Base-by-base conservation (phyloP, 92 coral and sea anemone species). In the Metridium senile region DNA sequence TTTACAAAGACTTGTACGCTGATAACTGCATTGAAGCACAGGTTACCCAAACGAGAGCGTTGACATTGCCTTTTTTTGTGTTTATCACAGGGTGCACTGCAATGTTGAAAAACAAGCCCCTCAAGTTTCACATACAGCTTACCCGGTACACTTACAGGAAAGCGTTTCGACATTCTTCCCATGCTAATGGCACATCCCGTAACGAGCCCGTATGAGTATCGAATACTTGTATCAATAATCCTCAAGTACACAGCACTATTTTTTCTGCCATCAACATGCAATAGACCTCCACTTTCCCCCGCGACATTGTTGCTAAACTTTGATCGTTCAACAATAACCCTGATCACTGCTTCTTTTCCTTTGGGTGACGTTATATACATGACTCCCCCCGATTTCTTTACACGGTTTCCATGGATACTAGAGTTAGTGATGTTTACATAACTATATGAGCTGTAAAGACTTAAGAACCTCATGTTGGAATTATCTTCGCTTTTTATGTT, bases 391-490 rank as follows among this genome's bases (percentile, higher is more conserved):
- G 67, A 45, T 9, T 31, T 21, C 46, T 58, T 62, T 19, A 33
- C 49, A n/a, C 21, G 21, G 54, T 73, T 66, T 32, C 68, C 78
- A 33, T 73, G 56, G 33, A 30, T 56, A 23, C 78, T 57, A 22
- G 67, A 73, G 0, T 73, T 22, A 0, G 54, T 28, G 4, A 73
- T 46, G 2, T 30, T 32, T 10, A 73, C 51, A 6, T n/a, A 32
- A 21, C 51, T 26, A 32, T 10, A 33, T 7, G 54, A 23, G 56
- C 78, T 73, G 26, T 33, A 19, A 18, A 62, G 30, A 23, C 29
- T 39, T 26, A 73, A n/a, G 33, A 73, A 73, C 61, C 78, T 73
- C 78, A 32, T 73, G 68, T 73, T 73, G 7, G 17, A 17, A 45
- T 73, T 73, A 32, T 33, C 31, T 11, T 1, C 2, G 23, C 78